phyloP scores from a whole-genome alignment of 2,888 invertebrate genomes.

The Phymatocera aterrima region DNA sequence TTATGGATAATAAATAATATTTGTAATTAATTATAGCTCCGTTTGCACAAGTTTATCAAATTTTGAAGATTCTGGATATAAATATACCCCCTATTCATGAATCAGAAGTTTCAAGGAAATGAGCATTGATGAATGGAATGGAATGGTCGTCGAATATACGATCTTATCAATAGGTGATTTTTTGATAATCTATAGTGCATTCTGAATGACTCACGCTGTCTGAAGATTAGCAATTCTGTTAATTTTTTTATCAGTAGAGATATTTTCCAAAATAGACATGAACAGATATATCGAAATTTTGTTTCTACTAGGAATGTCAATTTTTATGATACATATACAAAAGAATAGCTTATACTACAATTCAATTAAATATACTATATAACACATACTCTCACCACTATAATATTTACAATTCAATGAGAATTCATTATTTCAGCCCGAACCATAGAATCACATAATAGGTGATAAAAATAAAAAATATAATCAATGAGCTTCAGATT shows the following conservation, averaged over 20 bases:
- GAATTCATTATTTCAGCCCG: constrained; percentile 16
- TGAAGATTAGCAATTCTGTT: too few species aligned
- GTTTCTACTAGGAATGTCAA: constrained; percentile 28
- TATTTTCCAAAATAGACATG: too few species aligned
- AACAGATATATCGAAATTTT: background rate
- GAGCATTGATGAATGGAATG: background rate
- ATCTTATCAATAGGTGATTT: background rate
- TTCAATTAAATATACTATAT: constrained; percentile 9
- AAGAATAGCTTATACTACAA: background rate
- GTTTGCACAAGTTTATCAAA: background rate
- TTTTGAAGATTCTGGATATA: background rate
- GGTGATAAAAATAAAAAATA: constrained; percentile 24
- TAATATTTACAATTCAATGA: constrained; percentile 31
- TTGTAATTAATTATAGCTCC: constrained; percentile 20
- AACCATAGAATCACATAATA: constrained; percentile 21
- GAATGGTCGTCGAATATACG: background rate
- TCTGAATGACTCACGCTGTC: background rate
- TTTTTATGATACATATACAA: background rate
- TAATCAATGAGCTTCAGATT: background rate
- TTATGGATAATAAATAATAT: constrained; percentile 27
- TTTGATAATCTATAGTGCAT: background rate
- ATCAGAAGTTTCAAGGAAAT: background rate
- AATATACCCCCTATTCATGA: background rate
- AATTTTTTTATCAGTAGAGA: too few species aligned
- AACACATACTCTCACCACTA: too few species aligned